phyloP scores from a whole-genome alignment of 1,140 invertebrate genomes.

The Wasmannia auropunctata region DNA sequence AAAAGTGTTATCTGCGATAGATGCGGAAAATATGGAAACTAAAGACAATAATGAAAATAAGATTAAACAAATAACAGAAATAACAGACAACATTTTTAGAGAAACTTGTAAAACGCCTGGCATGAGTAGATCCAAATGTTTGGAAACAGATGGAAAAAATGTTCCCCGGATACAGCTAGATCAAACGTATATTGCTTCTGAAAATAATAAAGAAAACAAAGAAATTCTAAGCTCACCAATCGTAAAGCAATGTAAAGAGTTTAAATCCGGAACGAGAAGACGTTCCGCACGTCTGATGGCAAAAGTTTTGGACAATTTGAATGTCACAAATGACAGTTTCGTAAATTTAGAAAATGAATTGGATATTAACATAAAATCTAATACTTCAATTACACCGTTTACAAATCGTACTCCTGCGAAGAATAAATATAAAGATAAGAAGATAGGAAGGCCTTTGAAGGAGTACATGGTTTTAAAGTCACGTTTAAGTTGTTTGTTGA shows the following conservation, averaged over 20 bases:
- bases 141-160: background rate
- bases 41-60: background rate
- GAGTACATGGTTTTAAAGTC: too few species aligned
- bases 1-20: slow-evolving; percentile 3
- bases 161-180: too few species aligned
- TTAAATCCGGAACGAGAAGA: background rate
- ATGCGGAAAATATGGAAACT: background rate
- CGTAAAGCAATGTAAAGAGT: background rate
- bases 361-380: slow-evolving; percentile 1
- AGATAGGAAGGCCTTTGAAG: slow-evolving; percentile 55
- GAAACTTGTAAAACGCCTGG: background rate
- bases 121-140: background rate
- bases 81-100: background rate
- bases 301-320: background rate
- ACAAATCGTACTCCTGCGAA: background rate
- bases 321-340: slow-evolving; percentile 42
- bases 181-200: background rate
- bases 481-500: too few species aligned
- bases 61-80: background rate
- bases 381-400: too few species aligned
- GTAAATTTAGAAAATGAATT: slow-evolving; percentile 57
- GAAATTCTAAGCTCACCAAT: background rate
- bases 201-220: slow-evolving; percentile 48
- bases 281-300: background rate
- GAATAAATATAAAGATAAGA: background rate